Percentiles rank a stretch among this genome's conserved stretches.
Evolutionary conservation across 1,140 invertebrate species (phyloP).

Genomic region (Macrobrachium nipponense): DNA sequence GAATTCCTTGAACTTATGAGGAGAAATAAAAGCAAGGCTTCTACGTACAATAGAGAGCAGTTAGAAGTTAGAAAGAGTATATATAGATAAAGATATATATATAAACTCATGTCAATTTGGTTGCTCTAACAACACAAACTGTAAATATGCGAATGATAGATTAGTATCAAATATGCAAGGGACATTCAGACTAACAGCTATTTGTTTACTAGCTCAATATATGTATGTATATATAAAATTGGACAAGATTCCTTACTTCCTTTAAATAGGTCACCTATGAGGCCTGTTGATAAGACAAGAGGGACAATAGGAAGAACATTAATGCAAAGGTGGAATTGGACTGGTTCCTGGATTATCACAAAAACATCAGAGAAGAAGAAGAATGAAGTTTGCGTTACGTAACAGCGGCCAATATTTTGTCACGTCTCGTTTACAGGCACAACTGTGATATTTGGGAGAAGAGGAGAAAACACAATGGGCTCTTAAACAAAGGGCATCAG

Average conservation of each 20-base stretch:
- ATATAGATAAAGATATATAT: slow-evolving; percentile 25
- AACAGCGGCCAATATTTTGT: too few relatives aligned
- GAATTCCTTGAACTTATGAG: too few relatives aligned
- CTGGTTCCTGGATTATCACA: too few relatives aligned
- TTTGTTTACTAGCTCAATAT: slow-evolving; percentile 43
- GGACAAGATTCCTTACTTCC: slow-evolving; percentile 55
- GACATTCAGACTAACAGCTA: slow-evolving; percentile 44
- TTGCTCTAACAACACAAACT: slow-evolving; percentile 31
- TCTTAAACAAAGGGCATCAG: too few relatives aligned
- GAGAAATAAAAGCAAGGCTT: slow-evolving; percentile 29
- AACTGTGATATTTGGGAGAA: too few relatives aligned
- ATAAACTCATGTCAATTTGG: slow-evolving; percentile 20
- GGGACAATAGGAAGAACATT: not conserved
- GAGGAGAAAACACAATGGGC: too few relatives aligned
- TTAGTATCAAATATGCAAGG: slow-evolving; percentile 36
- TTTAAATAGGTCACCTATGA: slow-evolving; percentile 62
- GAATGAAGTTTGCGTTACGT: too few relatives aligned
- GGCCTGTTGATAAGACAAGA: slow-evolving; percentile 32
- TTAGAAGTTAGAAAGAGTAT: too few relatives aligned
- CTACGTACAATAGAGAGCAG: slow-evolving; percentile 9
- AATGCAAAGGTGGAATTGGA: too few relatives aligned
- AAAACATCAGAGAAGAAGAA: too few relatives aligned
- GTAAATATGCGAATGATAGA: slow-evolving; percentile 40
- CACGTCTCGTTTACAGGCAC: too few relatives aligned
- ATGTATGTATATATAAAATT: slow-evolving; percentile 13